Conservation (phyloP, 2,888 invertebrate species). For the Machimus rusticus region DNA sequence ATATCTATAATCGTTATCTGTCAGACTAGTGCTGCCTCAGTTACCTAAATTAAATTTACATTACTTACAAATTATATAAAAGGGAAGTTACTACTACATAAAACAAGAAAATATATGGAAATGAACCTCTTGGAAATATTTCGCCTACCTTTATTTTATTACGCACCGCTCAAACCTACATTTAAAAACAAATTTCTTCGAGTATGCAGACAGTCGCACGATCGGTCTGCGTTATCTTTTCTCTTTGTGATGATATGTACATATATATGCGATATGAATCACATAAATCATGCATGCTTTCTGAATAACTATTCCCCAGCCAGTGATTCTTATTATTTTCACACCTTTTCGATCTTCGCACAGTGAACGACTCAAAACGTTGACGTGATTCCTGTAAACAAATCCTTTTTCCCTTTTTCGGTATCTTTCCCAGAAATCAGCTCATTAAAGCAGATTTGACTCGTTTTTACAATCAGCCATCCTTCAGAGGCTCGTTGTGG, state of each 20-base stretch:
- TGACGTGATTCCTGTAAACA: conserved; percentile 25
- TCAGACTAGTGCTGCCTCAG: no score
- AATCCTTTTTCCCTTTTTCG: conserved; percentile 41
- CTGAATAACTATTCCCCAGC: neutral
- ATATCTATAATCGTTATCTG: no score
- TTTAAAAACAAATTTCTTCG: neutral
- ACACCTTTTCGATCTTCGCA: neutral
- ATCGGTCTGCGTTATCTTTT: neutral
- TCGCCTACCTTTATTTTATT: neutral
- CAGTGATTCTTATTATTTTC: neutral
- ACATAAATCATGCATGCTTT: neutral
- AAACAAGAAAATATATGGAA: neutral
- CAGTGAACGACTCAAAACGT: neutral
- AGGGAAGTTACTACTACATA: no score
- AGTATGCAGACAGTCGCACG: neutral
- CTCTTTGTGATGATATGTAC: neutral
- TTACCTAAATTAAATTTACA: no score
- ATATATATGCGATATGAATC: neutral
- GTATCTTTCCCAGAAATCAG: conserved; percentile 53
- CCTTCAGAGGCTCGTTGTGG: neutral
- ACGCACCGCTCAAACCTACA: neutral
- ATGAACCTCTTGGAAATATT: neutral
- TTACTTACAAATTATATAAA: no score
- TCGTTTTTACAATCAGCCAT: conserved; percentile 50
- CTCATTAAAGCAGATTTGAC: conserved; percentile 53